These are phyloP conservation scores for Brachyistius frenatus DNA, from an alignment of 2,113 vertebrate genomes.

Conservation along the genomic window DNA sequence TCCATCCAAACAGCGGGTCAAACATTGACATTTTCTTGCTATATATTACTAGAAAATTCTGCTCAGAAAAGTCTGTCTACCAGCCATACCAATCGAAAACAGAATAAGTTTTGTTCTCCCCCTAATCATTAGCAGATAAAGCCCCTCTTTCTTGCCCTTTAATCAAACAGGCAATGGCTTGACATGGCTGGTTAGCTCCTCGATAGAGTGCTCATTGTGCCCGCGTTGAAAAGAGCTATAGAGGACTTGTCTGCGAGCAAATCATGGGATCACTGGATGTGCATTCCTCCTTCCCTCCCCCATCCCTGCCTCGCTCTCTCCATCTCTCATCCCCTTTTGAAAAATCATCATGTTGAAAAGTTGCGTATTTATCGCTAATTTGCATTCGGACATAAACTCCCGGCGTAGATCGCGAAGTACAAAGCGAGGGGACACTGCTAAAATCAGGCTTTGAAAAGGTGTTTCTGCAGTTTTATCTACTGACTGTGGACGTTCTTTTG, in stretches of 20 bases:
- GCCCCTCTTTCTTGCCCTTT: slow-evolving; percentile 77
- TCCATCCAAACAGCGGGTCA: slow-evolving; percentile 62
- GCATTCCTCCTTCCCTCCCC: slow-evolving; percentile 72
- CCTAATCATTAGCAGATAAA: slow-evolving; percentile 78
- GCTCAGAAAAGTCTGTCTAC: slow-evolving; percentile 39
- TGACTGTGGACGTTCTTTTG: slow-evolving; percentile 3
- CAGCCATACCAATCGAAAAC: slow-evolving; percentile 61
- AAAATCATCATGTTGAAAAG: slow-evolving; percentile 33
- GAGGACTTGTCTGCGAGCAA: slow-evolving; percentile 71
- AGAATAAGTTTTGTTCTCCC: slow-evolving; percentile 72
- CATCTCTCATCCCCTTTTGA: slow-evolving; percentile 48
- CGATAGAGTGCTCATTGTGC: slow-evolving; percentile 83
- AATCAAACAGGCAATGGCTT: slow-evolving; percentile 81
- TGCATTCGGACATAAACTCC: slow-evolving; percentile 1
- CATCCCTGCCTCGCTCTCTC: slow-evolving; percentile 15
- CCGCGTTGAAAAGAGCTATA: slow-evolving; percentile 72
- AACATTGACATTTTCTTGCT: slow-evolving; percentile 69
- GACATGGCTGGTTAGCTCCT: slow-evolving; percentile 78
- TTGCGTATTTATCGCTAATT: slow-evolving; percentile 22
- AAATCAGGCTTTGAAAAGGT: slow-evolving; percentile 1
- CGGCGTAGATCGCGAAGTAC: neutral
- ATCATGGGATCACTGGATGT: slow-evolving; percentile 77
- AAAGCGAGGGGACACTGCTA: neutral
- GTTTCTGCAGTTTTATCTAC: slow-evolving; percentile 3
- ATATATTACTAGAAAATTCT: slow-evolving; percentile 44